Evolutionary conservation across 2,113 vertebrate species (phyloP).

Genomic region (Xenopus laevis): DNA sequence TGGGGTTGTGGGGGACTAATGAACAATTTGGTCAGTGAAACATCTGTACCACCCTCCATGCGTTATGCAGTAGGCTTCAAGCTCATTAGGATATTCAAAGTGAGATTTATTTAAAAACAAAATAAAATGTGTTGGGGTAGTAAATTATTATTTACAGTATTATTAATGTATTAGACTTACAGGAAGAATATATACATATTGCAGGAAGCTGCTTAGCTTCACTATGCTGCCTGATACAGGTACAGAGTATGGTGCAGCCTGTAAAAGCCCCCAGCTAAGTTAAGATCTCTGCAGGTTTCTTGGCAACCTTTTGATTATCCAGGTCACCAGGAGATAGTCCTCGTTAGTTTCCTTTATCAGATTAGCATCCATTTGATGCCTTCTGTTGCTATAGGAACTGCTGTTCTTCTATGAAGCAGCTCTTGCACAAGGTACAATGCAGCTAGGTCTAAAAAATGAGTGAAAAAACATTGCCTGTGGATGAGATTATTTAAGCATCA

Average conservation of each 20-base stretch:
- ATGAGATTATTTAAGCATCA: background rate
- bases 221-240: background rate
- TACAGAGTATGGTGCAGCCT: background rate
- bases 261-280: constrained; percentile 16
- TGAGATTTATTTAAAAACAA: no score
- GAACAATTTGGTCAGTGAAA: background rate
- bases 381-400: constrained; percentile 28
- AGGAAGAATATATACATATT: no score
- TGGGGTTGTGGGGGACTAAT: background rate
- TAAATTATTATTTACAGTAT: no score
- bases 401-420: constrained; percentile 9
- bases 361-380: constrained; percentile 27
- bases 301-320: constrained; percentile 33
- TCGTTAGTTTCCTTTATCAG: constrained; percentile 25
- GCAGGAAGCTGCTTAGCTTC: no score
- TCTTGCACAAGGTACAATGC: background rate
- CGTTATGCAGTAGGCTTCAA: background rate
- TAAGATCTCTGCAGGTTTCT: background rate
- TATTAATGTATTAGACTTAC: no score
- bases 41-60: no score
- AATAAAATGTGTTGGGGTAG: no score
- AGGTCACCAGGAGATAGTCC: constrained; percentile 34
- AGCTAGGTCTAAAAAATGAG: background rate
- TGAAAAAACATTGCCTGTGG: background rate
- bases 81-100: no score